Evolutionary conservation across 2,888 invertebrate species (phyloP), one percentile per base, ranked within the genome.

Genomic region (Tipula confusa): DNA sequence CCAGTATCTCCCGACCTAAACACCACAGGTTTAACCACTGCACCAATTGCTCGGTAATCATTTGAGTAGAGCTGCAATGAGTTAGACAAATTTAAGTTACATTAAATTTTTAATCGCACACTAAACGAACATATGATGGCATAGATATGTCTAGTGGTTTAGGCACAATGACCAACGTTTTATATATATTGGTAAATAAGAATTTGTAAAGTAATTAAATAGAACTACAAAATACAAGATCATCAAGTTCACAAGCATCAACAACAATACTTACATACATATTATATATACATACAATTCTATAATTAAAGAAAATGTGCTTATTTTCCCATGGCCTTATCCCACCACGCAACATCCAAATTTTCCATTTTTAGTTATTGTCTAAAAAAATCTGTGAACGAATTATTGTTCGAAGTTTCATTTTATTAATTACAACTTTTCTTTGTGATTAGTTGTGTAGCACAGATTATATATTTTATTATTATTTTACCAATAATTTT

Each of bases 261-360:
- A 33, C 33, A 64, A 64, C 11, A 64, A 64, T 64, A 24, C 15
- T 15, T 9, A 43, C 64, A 24, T 7, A 15, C 15, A 43, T 15
- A 15, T 4, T 43, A 43, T 15, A 15, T 4, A 43, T 6, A 43
- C 36, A 64, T 24, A 24, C 24, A 64, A 64, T 64, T 18, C 64
- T 64, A 64, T 64, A 64, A 64, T 64, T 64, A 64, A 64, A 64
- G 64, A 64, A 64, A 64, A 64, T 64, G 64, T 64, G 64, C 9
- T 64, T 24, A 64, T 64, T 64, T 64, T 64, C 64, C 64, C 64
- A 64, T 64, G 43, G 3, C n/a, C 15, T 15, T 4, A 43, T 43
- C 43, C 43, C 43, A 43, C 43, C 43, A 43, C 43, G 43, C n/a
- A 43, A 43, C 15, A 43, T 2, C 4, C n/a, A 43, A 43, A 4